A percentile compares a stretch with the other conserved stretches of the same genome.
Conservation (phyloP, 92 coral and sea anemone species). For the Phymanthus crucifer region DNA sequence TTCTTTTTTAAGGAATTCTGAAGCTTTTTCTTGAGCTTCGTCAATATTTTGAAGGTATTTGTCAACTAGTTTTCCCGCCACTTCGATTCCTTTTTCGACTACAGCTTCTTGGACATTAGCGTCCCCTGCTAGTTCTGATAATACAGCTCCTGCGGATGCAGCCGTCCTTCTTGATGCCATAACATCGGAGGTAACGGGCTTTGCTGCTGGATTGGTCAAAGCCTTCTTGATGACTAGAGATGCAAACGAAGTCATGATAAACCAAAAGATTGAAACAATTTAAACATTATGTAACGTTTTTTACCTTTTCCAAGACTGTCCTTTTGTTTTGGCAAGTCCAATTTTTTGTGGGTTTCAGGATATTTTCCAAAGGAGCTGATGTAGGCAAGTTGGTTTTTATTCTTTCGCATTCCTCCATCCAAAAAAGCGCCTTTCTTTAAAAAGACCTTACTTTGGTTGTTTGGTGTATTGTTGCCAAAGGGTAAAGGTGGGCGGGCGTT, state of each 20-base stretch:
- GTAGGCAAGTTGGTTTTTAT: neutral
- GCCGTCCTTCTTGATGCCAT: conserved; percentile 2
- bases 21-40: conserved; percentile 40
- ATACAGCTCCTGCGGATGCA: neutral
- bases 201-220: neutral
- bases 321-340: neutral
- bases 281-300: neutral
- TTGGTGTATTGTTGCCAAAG: neutral
- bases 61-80: conserved; percentile 54
- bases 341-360: neutral
- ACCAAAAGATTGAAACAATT: no score
- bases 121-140: conserved; percentile 15
- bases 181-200: neutral
- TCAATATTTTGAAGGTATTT: conserved; percentile 40
- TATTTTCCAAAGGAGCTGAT: neutral
- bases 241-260: neutral
- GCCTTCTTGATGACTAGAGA: conserved; percentile 1
- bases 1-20: conserved; percentile 45
- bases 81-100: conserved; percentile 53
- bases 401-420: neutral
- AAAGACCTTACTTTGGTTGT: neutral
- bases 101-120: conserved; percentile 42
- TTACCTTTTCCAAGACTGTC: neutral
- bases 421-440: neutral
- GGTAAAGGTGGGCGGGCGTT: neutral